Percentiles rank a stretch among this genome's conserved stretches.
phyloP scores from a whole-genome alignment of 2,888 invertebrate genomes.

The Cataglyphis albicans region DNA sequence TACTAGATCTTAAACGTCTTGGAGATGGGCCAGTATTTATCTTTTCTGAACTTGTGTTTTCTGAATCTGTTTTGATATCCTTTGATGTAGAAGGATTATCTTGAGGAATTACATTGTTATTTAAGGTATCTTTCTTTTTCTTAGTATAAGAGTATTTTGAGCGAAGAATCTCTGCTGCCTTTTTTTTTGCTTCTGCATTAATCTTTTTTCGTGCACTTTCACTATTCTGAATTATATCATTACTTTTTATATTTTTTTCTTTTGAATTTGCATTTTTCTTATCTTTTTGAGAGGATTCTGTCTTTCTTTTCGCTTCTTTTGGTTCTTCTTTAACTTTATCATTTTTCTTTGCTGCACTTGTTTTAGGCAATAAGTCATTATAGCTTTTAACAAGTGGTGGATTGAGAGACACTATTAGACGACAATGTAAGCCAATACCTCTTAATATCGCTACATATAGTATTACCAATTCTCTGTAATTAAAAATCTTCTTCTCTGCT shows the following conservation, averaged over 20 bases:
- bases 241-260: constrained; percentile 62
- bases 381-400: constrained; percentile 91
- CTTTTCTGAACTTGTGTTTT: background rate
- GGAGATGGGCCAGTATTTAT: background rate
- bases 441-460: constrained; percentile 93
- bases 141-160: constrained; percentile 62
- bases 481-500: constrained; percentile 88
- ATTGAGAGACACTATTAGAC: constrained; percentile 93
- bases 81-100: constrained; percentile 20
- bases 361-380: constrained; percentile 88
- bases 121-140: constrained; percentile 46
- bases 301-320: constrained; percentile 25
- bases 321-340: constrained; percentile 25
- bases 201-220: constrained; percentile 64
- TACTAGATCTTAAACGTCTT: constrained; percentile 59
- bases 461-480: constrained; percentile 90
- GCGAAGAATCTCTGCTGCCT: constrained; percentile 77
- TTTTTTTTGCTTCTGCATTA: constrained; percentile 78
- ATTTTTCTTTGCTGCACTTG: constrained; percentile 41
- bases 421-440: constrained; percentile 92
- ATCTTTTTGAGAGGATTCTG: constrained; percentile 49
- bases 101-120: background rate
- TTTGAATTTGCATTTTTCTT: constrained; percentile 56
- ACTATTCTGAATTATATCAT: constrained; percentile 76
- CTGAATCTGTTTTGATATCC: background rate